Percentiles rank a stretch among this genome's conserved stretches.
Evolutionary conservation across 92 coral and sea anemone genomes (phyloP).

Genomic region (Micromussa lordhowensis): DNA sequence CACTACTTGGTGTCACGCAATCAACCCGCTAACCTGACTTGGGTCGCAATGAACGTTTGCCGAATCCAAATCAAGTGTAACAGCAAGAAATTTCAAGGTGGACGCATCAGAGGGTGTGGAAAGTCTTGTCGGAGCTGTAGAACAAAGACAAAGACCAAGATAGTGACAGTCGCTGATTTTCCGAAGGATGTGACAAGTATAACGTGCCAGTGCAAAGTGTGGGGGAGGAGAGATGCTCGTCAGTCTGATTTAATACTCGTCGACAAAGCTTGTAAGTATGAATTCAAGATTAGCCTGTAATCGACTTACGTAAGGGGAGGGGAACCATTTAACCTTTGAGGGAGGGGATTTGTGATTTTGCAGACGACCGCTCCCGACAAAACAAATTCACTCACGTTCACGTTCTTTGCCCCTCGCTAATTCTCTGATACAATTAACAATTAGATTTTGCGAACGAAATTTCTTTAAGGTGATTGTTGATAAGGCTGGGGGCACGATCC

Average conservation of each 20-base stretch:
- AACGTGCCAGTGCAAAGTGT: conserved; percentile 21
- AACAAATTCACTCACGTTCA: too few species aligned
- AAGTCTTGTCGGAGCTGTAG: conserved; percentile 10
- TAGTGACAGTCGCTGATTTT: conserved; percentile 7
- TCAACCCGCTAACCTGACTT: conserved; percentile 1
- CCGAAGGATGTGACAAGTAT: neutral
- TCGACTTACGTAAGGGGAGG: neutral
- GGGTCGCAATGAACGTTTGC: conserved; percentile 25
- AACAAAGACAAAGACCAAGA: conserved; percentile 9
- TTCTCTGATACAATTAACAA: too few species aligned
- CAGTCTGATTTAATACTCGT: conserved; percentile 8
- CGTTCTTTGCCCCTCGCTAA: too few species aligned
- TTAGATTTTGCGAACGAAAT: too few species aligned
- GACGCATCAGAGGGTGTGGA: conserved; percentile 2
- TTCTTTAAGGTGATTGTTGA: too few species aligned
- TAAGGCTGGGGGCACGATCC: too few species aligned
- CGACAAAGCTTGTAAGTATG: conserved; percentile 38
- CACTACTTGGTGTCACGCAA: conserved; percentile 13
- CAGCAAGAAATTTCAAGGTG: conserved; percentile 2
- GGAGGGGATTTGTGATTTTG: too few species aligned
- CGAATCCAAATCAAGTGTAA: conserved; percentile 24
- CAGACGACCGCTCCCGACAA: too few species aligned
- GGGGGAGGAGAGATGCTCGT: neutral
- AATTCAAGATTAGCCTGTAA: neutral
- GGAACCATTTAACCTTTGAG: too few species aligned